Base-by-base conservation (phyloP, 2,797 vertebrate species). In the Phrynocephalus vlangalii region DNA sequence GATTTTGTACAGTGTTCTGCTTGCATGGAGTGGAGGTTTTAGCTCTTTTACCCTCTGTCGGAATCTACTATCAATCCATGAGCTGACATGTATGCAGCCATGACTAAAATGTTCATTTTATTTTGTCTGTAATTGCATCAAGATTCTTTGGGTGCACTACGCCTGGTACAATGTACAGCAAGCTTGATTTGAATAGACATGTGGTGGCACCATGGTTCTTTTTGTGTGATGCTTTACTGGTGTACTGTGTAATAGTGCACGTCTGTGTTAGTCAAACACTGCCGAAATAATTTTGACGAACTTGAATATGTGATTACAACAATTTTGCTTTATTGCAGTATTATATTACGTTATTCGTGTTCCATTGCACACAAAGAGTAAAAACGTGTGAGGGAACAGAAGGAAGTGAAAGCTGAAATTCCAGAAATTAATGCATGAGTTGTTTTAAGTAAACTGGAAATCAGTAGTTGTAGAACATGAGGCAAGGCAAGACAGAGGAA, bases 261-360 rank as follows among this genome's bases (percentile, higher is more conserved):
- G 28, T n/a, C 7, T 77, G 60, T 33, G 50, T 85, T 44, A 63
- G 63, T 76, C 22, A 20, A 77, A 77, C 26, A 63, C 28, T 48
- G 60, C 63, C 28, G 60, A 38, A 85, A n/a, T 10, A 67, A 10
- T 76, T 72, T 76, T 84, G 16, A 38, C 44, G 22, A 24, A n/a
- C 30, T 22, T 30, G 38, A 11, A 63, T 16, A 60, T 66, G 26
- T 66, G 18, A 50, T 75, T 24, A 26, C 63, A 48, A 33, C 52
- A 79, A 22, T 79, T 22, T 22, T 82, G 60, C 11, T 44, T 84
- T 85, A 28, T 63, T 82, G 48, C 68, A 71, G 66, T 82, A 48
- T 82, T 82, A 48, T 84, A 44, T 84, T 30, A 84, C 18, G 28
- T 16, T 73, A 44, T 26, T 30, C 52, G 63, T 20, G 71, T 33